phyloP scores from a whole-genome alignment of 1,140 invertebrate genomes.

The Caerostris extrusa region DNA sequence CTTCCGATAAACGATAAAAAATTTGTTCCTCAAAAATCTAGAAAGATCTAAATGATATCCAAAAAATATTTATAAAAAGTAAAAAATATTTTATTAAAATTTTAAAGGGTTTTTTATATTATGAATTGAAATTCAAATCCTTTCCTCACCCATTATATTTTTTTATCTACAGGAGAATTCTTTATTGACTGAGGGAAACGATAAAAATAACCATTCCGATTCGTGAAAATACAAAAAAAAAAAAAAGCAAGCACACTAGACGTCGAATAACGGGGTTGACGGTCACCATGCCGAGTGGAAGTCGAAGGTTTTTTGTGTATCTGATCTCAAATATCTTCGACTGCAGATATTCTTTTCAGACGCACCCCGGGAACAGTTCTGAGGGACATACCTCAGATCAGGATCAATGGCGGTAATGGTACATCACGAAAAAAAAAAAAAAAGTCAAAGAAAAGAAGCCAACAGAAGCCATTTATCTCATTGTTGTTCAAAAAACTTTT shows the following conservation, averaged over 20 bases:
- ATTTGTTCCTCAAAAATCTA: not conserved
- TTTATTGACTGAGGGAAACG: not conserved
- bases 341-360: not conserved
- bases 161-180: not conserved
- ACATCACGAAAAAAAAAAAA: not conserved
- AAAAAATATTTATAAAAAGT: not conserved
- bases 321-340: slow-evolving; percentile 1
- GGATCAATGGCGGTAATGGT: slow-evolving; percentile 13
- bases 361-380: not conserved
- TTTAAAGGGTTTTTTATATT: not conserved
- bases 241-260: not conserved
- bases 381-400: not conserved
- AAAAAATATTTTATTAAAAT: not conserved
- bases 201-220: not conserved
- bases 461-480: not conserved
- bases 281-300: not conserved
- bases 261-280: not conserved
- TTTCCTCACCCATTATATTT: not conserved
- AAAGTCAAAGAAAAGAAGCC: not conserved
- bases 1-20: no score
- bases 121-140: not conserved
- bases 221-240: not conserved
- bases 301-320: not conserved
- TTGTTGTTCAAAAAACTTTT: not conserved
- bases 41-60: not conserved